These are phyloP conservation scores for Nothoprocta pentlandii DNA, from an alignment of 2,113 vertebrate genomes.

Conservation along the genomic window DNA sequence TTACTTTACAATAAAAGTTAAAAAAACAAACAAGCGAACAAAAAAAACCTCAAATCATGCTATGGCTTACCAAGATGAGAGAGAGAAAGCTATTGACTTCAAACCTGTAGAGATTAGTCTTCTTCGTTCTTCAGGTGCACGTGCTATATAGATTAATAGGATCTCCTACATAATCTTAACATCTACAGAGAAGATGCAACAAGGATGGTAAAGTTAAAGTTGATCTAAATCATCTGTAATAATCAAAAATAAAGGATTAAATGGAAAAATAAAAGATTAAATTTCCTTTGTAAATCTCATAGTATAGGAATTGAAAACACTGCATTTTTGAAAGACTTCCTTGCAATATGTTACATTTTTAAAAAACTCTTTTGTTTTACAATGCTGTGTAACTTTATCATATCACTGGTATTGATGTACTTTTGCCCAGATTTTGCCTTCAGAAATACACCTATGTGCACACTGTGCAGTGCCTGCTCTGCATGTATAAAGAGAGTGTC, in stretches of 20 bases:
- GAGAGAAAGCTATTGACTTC: background rate
- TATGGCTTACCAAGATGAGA: background rate
- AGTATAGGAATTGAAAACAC: background rate
- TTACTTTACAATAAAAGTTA: background rate
- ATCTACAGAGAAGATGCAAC: background rate
- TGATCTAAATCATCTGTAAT: background rate
- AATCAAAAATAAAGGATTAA: background rate
- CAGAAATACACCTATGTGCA: background rate
- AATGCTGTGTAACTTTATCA: background rate
- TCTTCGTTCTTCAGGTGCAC: background rate
- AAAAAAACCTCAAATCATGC: background rate
- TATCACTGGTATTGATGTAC: background rate
- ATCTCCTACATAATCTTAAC: background rate
- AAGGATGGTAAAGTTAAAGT: background rate
- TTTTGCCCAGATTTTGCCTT: background rate
- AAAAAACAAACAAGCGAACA: background rate
- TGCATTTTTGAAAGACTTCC: background rate
- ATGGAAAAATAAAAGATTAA: background rate
- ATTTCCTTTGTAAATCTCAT: accelerated
- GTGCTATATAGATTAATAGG: background rate
- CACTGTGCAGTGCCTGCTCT: background rate
- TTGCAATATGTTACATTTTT: background rate
- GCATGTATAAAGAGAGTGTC: background rate
- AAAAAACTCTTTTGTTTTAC: background rate
- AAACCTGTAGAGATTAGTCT: background rate